Evolutionary conservation across 1,140 invertebrate genomes (phyloP).

Genomic region (Zaprionus lachaisei): DNA sequence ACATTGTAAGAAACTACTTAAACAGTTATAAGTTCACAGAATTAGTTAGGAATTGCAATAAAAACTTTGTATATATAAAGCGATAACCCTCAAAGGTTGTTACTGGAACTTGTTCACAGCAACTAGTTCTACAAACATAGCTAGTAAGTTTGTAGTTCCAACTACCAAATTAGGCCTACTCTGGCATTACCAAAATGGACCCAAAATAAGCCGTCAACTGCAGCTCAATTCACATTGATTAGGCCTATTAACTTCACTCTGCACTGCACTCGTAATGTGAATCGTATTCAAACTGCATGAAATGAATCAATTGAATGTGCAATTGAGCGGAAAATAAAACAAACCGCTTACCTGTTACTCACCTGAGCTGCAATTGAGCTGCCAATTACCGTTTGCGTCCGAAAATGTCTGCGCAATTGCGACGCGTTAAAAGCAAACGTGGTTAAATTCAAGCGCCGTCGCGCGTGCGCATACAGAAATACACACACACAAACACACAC

Average conservation of each 20-base stretch:
- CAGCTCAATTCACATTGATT: not conserved
- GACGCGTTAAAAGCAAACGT: constrained; percentile 46
- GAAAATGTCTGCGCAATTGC: constrained; percentile 20
- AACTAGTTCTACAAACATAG: not conserved
- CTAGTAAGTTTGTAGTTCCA: not conserved
- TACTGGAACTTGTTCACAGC: not conserved
- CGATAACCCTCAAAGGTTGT: too few species aligned
- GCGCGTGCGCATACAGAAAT: constrained; percentile 24
- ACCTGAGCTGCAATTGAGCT: constrained; percentile 29
- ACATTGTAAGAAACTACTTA: too few species aligned
- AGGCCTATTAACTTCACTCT: not conserved
- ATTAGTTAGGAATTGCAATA: too few species aligned
- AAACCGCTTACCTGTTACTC: constrained; percentile 41
- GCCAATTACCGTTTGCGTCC: constrained; percentile 37
- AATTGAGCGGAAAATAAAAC: constrained; percentile 23
- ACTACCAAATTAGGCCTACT: not conserved
- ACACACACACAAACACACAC: constrained; percentile 6
- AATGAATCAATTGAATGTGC: constrained; percentile 14
- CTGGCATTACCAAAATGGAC: not conserved
- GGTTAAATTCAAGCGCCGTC: constrained; percentile 39
- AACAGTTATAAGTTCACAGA: too few species aligned
- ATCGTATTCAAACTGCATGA: constrained; percentile 1
- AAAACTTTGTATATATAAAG: too few species aligned
- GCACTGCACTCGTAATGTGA: not conserved
- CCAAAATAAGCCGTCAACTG: not conserved